These are phyloP conservation scores for Andricus quercusramuli DNA, from an alignment of 2,888 invertebrate species.

Conservation along the genomic window DNA sequence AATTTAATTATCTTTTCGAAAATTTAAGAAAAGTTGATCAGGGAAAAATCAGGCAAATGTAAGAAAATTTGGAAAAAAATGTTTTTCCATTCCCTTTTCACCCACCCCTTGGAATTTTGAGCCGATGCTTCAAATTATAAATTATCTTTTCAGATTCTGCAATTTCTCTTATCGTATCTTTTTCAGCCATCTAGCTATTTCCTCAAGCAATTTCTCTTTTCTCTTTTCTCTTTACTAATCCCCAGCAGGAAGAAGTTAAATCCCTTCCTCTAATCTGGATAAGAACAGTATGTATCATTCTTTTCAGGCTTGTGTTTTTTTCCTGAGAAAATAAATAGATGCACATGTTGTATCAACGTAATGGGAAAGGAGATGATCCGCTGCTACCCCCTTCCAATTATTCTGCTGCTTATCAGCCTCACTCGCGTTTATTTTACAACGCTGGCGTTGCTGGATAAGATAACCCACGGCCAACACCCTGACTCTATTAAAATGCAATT, in stretches of 20 bases:
- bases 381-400: constrained; percentile 15
- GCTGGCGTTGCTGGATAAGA: constrained; percentile 9
- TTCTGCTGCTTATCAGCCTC: constrained; percentile 29
- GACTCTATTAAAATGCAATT: constrained; percentile 31
- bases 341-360: constrained; percentile 17
- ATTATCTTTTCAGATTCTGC: background rate
- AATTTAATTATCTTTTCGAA: too few relatives aligned
- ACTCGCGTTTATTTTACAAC: constrained; percentile 33
- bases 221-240: background rate
- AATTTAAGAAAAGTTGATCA: too few relatives aligned
- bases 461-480: constrained; percentile 11
- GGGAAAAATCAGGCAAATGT: too few relatives aligned
- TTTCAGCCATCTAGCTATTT: background rate
- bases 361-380: constrained; percentile 34
- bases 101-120: too few relatives aligned
- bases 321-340: constrained; percentile 14
- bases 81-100: too few relatives aligned
- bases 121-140: background rate
- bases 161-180: background rate
- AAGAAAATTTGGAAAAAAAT: too few relatives aligned
- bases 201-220: constrained; percentile 23
- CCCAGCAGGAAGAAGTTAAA: background rate
- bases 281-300: constrained; percentile 16
- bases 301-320: constrained; percentile 1
- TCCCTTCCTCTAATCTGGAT: constrained; percentile 22